These are phyloP conservation scores for Neosilurus mollespiculum DNA, from an alignment of 2,797 vertebrate genomes.

Conservation along the genomic window DNA sequence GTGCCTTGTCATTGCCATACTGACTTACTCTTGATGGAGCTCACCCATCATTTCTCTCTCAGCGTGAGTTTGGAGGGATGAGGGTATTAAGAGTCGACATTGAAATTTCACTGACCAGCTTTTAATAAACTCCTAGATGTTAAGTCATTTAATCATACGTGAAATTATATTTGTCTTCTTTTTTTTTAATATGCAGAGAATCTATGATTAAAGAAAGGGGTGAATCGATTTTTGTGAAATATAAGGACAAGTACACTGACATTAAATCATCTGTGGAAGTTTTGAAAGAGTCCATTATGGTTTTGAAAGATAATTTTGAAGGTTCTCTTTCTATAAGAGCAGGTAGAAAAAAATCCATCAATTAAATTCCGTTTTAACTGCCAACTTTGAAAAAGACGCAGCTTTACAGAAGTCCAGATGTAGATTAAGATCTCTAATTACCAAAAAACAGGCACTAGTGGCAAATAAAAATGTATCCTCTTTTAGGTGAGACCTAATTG, in stretches of 20 bases:
- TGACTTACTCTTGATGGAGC: conserved; percentile 28
- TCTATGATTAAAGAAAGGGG: neutral
- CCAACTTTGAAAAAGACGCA: conserved; percentile 60
- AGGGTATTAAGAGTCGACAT: conserved; percentile 51
- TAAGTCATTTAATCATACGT: conserved; percentile 17
- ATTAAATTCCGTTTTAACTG: neutral
- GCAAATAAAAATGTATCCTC: neutral
- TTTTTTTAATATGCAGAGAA: neutral
- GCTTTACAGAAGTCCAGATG: conserved; percentile 48
- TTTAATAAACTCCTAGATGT: conserved; percentile 1
- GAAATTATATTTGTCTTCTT: conserved; percentile 16
- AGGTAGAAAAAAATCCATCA: neutral
- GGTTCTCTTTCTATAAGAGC: neutral
- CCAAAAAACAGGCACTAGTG: neutral
- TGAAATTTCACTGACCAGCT: conserved; percentile 58
- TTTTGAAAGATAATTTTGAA: neutral
- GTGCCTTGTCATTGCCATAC: conserved; percentile 2
- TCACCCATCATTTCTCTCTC: conserved; percentile 37
- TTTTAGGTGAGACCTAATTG: neutral
- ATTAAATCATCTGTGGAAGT: conserved; percentile 55
- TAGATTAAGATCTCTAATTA: neutral
- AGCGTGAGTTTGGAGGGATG: conserved; percentile 29
- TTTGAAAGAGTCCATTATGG: neutral
- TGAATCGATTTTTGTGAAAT: neutral
- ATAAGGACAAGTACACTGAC: conserved; percentile 50